Conservation (phyloP, 2,797 vertebrate genomes). For the Syndactyla subalaris region DNA sequence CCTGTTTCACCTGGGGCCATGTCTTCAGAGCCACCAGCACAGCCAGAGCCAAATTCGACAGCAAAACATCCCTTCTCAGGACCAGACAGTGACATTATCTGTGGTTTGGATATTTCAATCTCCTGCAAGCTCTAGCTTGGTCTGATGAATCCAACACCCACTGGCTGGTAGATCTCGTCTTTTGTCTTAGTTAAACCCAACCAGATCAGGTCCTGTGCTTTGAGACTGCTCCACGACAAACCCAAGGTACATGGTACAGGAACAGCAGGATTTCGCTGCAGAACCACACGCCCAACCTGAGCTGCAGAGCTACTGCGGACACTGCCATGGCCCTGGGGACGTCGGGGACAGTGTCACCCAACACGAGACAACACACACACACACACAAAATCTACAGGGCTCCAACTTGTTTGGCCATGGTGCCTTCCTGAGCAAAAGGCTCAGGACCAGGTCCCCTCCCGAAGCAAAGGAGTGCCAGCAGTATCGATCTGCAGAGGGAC, state of each 20-base stretch:
- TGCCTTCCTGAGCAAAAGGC: not conserved
- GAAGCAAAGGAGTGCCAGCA: rapidly evolving
- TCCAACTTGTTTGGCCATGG: not conserved
- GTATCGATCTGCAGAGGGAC: not conserved
- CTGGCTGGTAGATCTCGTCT: not conserved
- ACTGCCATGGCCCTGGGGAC: rapidly evolving
- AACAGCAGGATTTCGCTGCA: not conserved
- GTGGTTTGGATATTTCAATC: not conserved
- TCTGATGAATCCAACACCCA: not conserved
- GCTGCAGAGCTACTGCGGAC: not conserved
- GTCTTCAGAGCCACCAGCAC: not conserved
- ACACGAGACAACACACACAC: not conserved
- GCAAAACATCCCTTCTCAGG: not conserved
- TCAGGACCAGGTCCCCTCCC: not conserved
- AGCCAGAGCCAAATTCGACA: not conserved
- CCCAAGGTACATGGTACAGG: rapidly evolving
- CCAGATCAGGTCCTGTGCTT: not conserved
- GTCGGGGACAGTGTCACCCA: not conserved
- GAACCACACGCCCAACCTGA: rapidly evolving
- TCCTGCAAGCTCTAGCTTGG: not conserved
- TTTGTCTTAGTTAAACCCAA: not conserved
- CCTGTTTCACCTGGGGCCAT: not conserved
- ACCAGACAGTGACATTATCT: rapidly evolving
- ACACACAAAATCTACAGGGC: not conserved
- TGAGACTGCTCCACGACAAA: not conserved